phyloP scores from a whole-genome alignment of 2,888 invertebrate species.

The Rotaria macrura region DNA sequence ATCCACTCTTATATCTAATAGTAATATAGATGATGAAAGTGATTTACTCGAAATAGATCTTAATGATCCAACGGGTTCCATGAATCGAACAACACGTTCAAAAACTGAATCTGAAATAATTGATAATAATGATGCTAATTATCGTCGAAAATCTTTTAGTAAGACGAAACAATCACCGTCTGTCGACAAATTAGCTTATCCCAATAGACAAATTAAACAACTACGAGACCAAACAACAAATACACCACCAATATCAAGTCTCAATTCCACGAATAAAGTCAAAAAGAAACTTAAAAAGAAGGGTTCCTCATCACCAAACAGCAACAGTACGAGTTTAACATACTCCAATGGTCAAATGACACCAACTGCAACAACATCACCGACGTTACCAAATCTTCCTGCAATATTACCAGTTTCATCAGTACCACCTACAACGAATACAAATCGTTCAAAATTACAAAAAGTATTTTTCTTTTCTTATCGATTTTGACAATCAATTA shows the following conservation, averaged over 20 bases:
- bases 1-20: background rate
- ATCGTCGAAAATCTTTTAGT: background rate
- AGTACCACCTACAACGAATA: background rate
- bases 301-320: background rate
- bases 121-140: background rate
- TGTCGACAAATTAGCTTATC: background rate
- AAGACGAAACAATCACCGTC: background rate
- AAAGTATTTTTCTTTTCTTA: background rate
- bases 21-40: background rate
- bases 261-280: background rate
- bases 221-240: slow-evolving; percentile 12
- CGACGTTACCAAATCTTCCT: background rate
- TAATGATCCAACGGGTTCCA: background rate
- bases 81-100: background rate
- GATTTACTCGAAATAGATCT: slow-evolving; percentile 3
- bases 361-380: background rate
- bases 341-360: background rate
- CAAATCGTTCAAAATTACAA: background rate
- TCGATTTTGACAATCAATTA: too few relatives aligned
- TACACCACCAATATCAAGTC: background rate
- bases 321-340: background rate
- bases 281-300: background rate
- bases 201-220: background rate
- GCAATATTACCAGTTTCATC: background rate
- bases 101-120: background rate